Evolutionary conservation across 1,140 invertebrate species (phyloP), one percentile per base, ranked within the genome.

Genomic region (Bombus confusus): DNA sequence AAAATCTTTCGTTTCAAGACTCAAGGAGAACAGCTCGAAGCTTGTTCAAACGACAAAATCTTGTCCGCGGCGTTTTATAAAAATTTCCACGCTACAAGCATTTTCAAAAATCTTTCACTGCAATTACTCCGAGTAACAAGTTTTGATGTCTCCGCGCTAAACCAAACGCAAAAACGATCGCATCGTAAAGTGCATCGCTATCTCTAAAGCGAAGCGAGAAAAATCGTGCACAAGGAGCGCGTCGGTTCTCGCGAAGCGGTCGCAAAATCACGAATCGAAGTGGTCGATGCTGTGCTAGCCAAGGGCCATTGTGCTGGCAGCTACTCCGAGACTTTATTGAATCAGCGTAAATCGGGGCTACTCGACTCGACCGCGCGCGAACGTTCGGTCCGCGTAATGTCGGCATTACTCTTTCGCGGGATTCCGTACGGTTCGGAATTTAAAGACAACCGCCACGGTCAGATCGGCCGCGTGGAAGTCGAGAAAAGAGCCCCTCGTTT

Each of bases 391-490:
- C 77, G 15, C 87, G 59, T 66, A 80, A 86, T 69, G 69, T 86
- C 87, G 83, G 80, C 80, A 83, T 88, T 83, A 86, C 87, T 77
- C 79, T 80, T 68, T 59, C 64, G 59, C 84, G 77, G 77, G 39
- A 77, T 89, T 89, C 81, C 88, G 69, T 86, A 52, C 88, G 75
- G 64, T 80, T 68, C 13, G 88, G 87, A 89, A 89, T 89, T 89
- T 86, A 86, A 86, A 77, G 72, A 89, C 66, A 57, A 77, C 66
- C 78, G 72, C 22, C 66, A 18, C 64, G 81, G 37, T 52, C 77
- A 69, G 83, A 88, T 66, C 74, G 66, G 41, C 72, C 73, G 75
- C 57, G 87, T 86, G 78, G 75, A 88, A 89, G 83, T 81, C 81
- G 59, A 64, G 80, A 52, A 64, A 43, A 64, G 41, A 28, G 41